A percentile compares a stretch with the other conserved stretches of the same genome.
phyloP scores from a whole-genome alignment of 2,113 vertebrate genomes.

The Cacatua alba region DNA sequence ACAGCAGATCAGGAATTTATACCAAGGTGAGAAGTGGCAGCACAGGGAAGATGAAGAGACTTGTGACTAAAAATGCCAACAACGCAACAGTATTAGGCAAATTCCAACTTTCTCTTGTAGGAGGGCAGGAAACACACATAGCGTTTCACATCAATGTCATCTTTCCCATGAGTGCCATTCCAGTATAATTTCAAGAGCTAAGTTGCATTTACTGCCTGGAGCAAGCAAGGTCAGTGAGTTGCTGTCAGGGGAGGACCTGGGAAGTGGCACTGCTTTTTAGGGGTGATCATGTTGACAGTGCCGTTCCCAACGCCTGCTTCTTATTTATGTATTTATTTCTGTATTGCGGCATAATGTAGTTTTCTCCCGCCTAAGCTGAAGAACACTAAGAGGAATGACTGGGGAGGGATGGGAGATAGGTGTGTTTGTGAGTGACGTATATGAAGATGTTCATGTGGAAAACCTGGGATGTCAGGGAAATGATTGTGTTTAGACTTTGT shows the following conservation, averaged over 20 bases:
- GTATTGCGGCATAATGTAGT: neutral
- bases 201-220: neutral
- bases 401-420: no score
- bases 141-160: neutral
- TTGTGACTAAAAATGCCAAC: neutral
- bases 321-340: neutral
- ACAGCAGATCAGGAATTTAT: neutral
- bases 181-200: neutral
- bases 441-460: neutral
- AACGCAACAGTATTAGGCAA: neutral
- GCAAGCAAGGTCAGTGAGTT: neutral
- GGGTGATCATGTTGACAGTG: neutral
- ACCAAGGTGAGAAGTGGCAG: neutral
- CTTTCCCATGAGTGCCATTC: neutral
- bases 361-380: neutral
- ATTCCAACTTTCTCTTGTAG: neutral
- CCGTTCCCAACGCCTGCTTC: neutral
- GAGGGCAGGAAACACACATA: neutral
- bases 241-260: neutral
- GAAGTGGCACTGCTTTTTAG: neutral
- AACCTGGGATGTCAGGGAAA: neutral
- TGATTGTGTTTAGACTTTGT: neutral
- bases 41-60: neutral
- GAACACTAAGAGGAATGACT: neutral
- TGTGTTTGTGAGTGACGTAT: rapidly evolving